Base-by-base conservation (phyloP, 2,888 invertebrate genomes). In the Chirona hameri region DNA sequence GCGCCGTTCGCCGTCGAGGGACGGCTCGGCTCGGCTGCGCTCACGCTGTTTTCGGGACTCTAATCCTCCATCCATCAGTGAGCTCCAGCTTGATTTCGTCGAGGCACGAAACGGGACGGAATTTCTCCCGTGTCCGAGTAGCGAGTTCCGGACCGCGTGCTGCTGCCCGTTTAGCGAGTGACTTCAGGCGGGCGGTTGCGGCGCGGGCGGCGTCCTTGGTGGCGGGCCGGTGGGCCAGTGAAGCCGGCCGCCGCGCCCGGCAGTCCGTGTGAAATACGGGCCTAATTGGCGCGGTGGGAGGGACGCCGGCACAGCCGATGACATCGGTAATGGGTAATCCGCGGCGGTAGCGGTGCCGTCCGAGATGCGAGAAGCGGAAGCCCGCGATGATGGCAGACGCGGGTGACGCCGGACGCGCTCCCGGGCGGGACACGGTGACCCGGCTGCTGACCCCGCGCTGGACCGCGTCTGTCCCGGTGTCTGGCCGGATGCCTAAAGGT, bases 61-160 rank as follows among this genome's bases (percentile, higher is more conserved):
- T 76, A 76, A 76, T 76, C 76, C 76, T 39, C 76, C 46, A 76
- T 76, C 39, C 76, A 76, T 76, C 76, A 76, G 46, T 9, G 76
- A 7, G 39, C 39, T 21, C 46, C 76, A 24, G 39, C 76, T 76
- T 76, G 69, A 76, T 76, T 76, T 76, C 76, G 76, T 46, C 76
- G 76, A 39, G 39, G 76, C 76, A 76, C 76, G 76, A 39, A 76
- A 46, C 76, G 39, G 39, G 39, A 24, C 21, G 5, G 76, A 18
- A 76, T 39, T 76, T 76, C 39, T 39, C 39, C 76, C 21, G 39
- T 46, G 76, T 21, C 76, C 39, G 76, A 76, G 12, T 76, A 46
- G 27, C 46, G 76, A 24, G 76, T 46, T 31, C 65, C 31, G 18
- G 76, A 24, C 7, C 46, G 39, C 76, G 76, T 24, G 39, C 76